Evolutionary conservation across 2,888 invertebrate species (phyloP), one percentile per base, ranked within the genome.

Genomic region (Meiosimyza decipiens): DNA sequence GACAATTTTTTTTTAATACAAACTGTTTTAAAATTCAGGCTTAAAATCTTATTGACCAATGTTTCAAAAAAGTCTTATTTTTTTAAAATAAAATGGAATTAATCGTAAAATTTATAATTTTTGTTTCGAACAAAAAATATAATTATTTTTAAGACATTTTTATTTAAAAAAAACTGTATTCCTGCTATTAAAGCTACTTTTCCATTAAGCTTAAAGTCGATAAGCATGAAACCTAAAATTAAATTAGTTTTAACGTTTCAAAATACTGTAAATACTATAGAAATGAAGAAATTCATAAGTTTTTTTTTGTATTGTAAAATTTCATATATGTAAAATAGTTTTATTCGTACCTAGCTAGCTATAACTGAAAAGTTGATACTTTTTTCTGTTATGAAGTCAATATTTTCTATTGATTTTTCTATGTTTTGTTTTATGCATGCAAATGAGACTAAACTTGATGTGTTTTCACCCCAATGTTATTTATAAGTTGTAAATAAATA

Each of bases 401-500:
- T 59, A 33, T 1, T n/a, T n/a, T 15, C 22, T 69, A 69, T 65
- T 57, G 57, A 16, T 63, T 72, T 63, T 64, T 69, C 18, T 59
- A 72, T 63, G 65, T 64, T 57, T 69, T 69, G 49, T 59, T 28
- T 54, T 66, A 40, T 15, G 62, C 72, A 54, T 69, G 51, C 68
- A 51, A 50, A 64, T 64, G 73, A 68, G 68, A 57, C 63, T 63
- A 63, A 49, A 63, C 49, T 15, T 28, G 13, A 57, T 28, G 22
- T 28, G 22, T 22, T 28, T 28, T 57, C 22, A 57, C 57, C 57
- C 57, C 28, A 57, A 12, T 28, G 12, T 22, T 49, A 63, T 9
- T 47, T 16, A 47, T 63, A 62, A 62, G 62, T 62, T 62, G 62
- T 62, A 62, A 40, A 40, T 40, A 40, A 9, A 40, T 40, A 40